Evolutionary conservation across 1,140 invertebrate genomes (phyloP), one percentile per base, ranked within the genome.

Genomic region (Rhizoglyphus robini): DNA sequence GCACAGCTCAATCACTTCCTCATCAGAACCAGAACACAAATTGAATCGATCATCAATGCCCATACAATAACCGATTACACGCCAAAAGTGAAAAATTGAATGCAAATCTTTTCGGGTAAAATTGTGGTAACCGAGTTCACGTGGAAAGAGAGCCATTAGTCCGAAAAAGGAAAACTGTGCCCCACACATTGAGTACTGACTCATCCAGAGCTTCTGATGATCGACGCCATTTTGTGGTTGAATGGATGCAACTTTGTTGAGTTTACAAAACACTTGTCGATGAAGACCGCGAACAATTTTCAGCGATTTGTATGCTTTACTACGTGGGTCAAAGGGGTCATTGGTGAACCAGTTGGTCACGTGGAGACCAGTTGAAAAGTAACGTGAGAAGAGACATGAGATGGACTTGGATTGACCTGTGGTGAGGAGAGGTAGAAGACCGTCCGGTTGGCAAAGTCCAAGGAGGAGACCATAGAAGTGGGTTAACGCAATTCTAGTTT

Each of bases 61-160:
- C 48, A 92, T 79, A 70, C 87, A 75, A 70, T 84, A 81, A 0
- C 88, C 88, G 34, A 92, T 82, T 0, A 87, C 84, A 48, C 83
- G 79, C 89, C 89, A 93, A 69, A 91, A 83, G 72, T 92, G 88
- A 1, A 87, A 74, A 58, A 88, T 84, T n/a, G 83, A 83, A 58
- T 86, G 83, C n/a, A 85, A 71, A 54, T 86, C 85, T 29, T 82
- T 78, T 29, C 82, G 78, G 78, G 69, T 47, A 15, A 65, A 29
- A 25, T 20, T 15, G 31, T 65, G 63, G 27, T 62, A 36, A 2
- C 63, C 63, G 25, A 31, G 41, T 31, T 58, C 18, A 11, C n/a
- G n/a, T n/a, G 73, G 72, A 36, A 72, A 69, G 63, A 73, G 65
- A 1, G 73, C 59, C 15, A 74, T 66, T 8, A 67, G 51, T 11